Evolutionary conservation across 2,113 vertebrate genomes (phyloP), one percentile per base, ranked within the genome.

Genomic region (Marmota monax): DNA sequence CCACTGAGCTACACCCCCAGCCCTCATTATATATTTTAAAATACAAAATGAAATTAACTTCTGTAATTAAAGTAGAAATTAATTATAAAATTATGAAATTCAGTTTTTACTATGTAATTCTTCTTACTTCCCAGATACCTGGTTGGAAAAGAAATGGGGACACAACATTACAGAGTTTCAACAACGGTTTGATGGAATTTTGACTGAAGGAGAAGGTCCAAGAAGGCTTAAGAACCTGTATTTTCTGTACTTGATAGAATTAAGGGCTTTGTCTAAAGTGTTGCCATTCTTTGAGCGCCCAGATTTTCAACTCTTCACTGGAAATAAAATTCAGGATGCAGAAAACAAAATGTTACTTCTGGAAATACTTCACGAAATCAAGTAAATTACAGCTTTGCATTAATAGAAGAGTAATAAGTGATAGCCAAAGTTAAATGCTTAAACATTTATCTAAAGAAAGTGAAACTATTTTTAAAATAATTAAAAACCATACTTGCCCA

Each of bases 171-270:
- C 99, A 0, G 99, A 99, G 98, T 99, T 99, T 98, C 99, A 99
- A 94, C 98, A 98, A 98, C 99, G 99, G 2, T 99, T 99, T 88
- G 99, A 99, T 65, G 98, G 98, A 27, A 96, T 98, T 82, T 88
- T 99, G 94, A 99, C 99, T 6, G 97, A 97, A 53, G 99, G 99
- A 11, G 99, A 99, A 98, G 99, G 99, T 0, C 99, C 99, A 45
- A 98, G 99, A 93, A 98, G 99, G 65, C 99, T 99, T 45, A 99
- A 99, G 89, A 99, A 99, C 95, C 99, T 99, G 3, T 99, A 99
- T 98, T 99, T 99, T 79, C 98, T 99, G 72, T 99, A 99, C 97
- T 98, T 99, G 97, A 99, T 99, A 0, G 99, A 99, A 98, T 98
- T 99, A 95, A 98, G 99, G 61, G 99, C 99, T 14, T 97, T 99